These are phyloP conservation scores for Parambassis ranga DNA, from an alignment of 2,797 vertebrate species.

Conservation along the genomic window DNA sequence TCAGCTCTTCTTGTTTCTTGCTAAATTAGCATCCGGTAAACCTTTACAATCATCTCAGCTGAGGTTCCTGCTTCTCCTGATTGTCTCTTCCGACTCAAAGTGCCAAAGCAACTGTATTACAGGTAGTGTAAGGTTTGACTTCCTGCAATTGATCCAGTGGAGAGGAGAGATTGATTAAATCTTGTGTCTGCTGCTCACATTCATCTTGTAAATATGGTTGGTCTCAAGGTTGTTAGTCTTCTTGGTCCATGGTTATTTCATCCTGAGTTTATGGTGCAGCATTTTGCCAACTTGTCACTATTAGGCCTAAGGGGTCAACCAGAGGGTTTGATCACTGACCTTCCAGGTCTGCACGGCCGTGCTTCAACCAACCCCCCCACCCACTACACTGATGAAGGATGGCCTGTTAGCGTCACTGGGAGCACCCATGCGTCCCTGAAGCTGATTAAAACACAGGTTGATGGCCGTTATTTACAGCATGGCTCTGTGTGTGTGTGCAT, in stretches of 20 bases:
- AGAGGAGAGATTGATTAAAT: conserved; percentile 30
- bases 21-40: conserved; percentile 41
- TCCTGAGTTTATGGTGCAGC: conserved; percentile 31
- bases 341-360: conserved; percentile 31
- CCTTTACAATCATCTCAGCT: conserved; percentile 61
- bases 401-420: conserved; percentile 62
- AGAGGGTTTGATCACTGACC: conserved; percentile 49
- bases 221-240: conserved; percentile 40
- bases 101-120: conserved; percentile 34
- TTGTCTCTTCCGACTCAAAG: conserved; percentile 34
- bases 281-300: conserved; percentile 53
- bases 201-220: conserved; percentile 25
- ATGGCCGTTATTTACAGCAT: conserved; percentile 72
- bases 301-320: conserved; percentile 40
- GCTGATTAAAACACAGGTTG: conserved; percentile 76
- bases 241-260: conserved; percentile 14
- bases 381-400: conserved; percentile 58
- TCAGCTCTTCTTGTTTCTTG: conserved; percentile 25
- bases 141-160: conserved; percentile 25
- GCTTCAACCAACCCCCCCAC: conserved; percentile 4
- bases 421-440: conserved; percentile 66
- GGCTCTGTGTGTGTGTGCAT: conserved; percentile 12
- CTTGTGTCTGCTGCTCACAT: conserved; percentile 6
- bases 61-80: conserved; percentile 46
- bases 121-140: conserved; percentile 16